These are phyloP conservation scores for Corythornis leucogaster DNA, from an alignment of 2,797 vertebrate genomes.

Conservation along the genomic window DNA sequence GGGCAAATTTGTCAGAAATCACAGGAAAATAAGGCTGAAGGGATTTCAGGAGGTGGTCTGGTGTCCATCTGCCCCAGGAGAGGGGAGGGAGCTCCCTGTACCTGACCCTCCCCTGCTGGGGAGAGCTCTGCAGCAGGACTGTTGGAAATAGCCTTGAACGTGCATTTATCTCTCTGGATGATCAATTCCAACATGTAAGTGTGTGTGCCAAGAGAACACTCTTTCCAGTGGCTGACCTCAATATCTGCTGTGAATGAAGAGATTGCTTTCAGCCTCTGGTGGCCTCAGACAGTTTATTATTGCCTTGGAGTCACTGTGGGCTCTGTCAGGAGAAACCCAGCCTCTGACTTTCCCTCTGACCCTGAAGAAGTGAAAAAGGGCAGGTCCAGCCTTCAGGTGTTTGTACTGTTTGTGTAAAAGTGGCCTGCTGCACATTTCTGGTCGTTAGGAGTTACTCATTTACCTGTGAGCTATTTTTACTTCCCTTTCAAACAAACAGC, in stretches of 20 bases:
- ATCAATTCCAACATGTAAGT: background rate
- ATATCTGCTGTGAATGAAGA: background rate
- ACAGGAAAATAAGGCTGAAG: background rate
- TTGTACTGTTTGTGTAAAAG: fast-evolving
- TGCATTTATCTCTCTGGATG: background rate
- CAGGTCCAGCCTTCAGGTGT: background rate
- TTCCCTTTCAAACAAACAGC: constrained; percentile 47
- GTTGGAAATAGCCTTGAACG: background rate
- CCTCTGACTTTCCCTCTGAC: background rate
- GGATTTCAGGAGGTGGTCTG: background rate
- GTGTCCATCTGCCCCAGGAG: background rate
- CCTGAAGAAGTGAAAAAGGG: background rate
- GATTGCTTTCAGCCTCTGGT: background rate
- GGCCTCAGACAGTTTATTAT: background rate
- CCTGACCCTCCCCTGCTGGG: background rate
- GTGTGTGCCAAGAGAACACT: background rate
- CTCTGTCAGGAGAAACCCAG: background rate
- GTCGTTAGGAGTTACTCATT: constrained; percentile 33
- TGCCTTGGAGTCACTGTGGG: background rate
- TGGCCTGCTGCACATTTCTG: background rate
- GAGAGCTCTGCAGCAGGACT: background rate
- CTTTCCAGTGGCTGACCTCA: background rate
- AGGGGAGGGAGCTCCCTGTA: background rate
- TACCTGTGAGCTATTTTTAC: constrained; percentile 46
- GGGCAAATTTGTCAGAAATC: background rate